phyloP scores from a whole-genome alignment of 2,888 invertebrate genomes.

The Drosophila limbata region DNA sequence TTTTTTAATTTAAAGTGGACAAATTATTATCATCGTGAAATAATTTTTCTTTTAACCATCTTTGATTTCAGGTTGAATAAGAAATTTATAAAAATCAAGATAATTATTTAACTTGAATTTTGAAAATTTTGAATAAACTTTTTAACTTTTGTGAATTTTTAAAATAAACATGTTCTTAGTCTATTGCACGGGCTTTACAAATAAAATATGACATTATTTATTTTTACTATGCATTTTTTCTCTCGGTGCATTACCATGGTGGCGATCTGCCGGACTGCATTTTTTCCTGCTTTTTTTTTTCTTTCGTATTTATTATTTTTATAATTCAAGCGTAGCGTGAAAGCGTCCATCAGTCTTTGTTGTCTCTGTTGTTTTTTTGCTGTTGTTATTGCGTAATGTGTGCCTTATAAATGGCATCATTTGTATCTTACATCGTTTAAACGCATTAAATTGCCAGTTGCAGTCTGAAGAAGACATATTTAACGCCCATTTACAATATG shows the following conservation, averaged over 20 bases:
- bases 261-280: conserved; percentile 62
- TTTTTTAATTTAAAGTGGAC: background rate
- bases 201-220: too few relatives aligned
- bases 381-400: conserved; percentile 58
- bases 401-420: conserved; percentile 61
- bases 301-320: conserved; percentile 57
- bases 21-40: background rate
- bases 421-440: conserved; percentile 10
- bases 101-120: too few relatives aligned
- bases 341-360: conserved; percentile 46
- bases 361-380: conserved; percentile 25
- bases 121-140: too few relatives aligned
- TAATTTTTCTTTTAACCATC: too few relatives aligned
- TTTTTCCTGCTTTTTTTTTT: conserved; percentile 30
- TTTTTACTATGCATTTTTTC: too few relatives aligned
- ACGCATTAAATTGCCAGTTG: conserved; percentile 14
- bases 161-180: too few relatives aligned
- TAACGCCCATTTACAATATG: conserved; percentile 2
- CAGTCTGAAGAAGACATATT: conserved; percentile 3
- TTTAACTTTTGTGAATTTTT: too few relatives aligned
- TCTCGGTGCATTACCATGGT: conserved; percentile 2
- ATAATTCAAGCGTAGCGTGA: conserved; percentile 72
- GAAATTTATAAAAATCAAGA: too few relatives aligned
- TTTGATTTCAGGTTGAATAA: too few relatives aligned
- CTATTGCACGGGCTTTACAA: too few relatives aligned